Percentiles rank a stretch among this genome's conserved stretches.
Evolutionary conservation across 2,888 invertebrate genomes (phyloP).

Genomic region (Cheilosia variabilis): DNA sequence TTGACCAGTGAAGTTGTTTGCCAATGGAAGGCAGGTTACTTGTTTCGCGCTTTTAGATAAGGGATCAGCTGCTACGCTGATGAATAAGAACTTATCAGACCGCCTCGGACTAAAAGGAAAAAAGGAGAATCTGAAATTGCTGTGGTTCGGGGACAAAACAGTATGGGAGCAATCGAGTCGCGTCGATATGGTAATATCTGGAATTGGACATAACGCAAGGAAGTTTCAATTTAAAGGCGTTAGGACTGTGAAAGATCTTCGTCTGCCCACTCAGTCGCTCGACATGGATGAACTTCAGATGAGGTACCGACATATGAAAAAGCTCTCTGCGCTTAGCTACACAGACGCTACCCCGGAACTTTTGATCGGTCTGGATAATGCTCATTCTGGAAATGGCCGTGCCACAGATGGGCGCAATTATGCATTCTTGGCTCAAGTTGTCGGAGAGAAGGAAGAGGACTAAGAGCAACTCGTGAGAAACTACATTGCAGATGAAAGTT

Average conservation of each 20-base stretch:
- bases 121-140: slow-evolving; percentile 39
- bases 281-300: slow-evolving; percentile 23
- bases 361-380: slow-evolving; percentile 44
- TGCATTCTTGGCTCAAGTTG: slow-evolving; percentile 4
- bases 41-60: slow-evolving; percentile 57
- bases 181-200: slow-evolving; percentile 47
- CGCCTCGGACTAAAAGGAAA: slow-evolving; percentile 32
- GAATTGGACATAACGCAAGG: slow-evolving; percentile 19
- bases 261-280: slow-evolving; percentile 35
- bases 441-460: not conserved
- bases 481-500: slow-evolving; percentile 15
- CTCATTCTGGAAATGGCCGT: slow-evolving; percentile 1
- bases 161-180: slow-evolving; percentile 12
- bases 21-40: slow-evolving; percentile 23
- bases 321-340: slow-evolving; percentile 25
- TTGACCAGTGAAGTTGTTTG: slow-evolving; percentile 58
- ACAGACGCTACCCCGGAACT: slow-evolving; percentile 30
- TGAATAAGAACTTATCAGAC: slow-evolving; percentile 43
- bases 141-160: slow-evolving; percentile 52
- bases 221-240: slow-evolving; percentile 50
- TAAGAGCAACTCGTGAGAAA: slow-evolving; percentile 23
- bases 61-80: slow-evolving; percentile 52
- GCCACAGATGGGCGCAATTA: not conserved
- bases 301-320: slow-evolving; percentile 45
- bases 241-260: slow-evolving; percentile 41